phyloP scores from a whole-genome alignment of 2,797 vertebrate species.

The Margarornis squamiger region DNA sequence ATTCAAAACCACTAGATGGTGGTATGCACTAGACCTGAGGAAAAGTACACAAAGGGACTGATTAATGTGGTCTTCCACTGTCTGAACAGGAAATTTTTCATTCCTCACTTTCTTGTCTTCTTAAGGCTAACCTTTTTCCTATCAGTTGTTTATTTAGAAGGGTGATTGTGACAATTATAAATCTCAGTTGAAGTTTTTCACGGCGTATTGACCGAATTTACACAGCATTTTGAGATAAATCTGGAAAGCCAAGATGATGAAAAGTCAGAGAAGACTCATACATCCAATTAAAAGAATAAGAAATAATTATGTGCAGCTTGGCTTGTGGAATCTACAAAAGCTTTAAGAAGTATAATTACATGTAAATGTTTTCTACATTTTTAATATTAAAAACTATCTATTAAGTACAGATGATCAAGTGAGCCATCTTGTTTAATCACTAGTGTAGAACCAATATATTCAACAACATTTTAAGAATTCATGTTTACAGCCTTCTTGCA shows the following conservation, averaged over 20 bases:
- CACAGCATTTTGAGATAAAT: neutral
- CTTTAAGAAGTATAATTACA: neutral
- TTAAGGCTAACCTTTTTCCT: neutral
- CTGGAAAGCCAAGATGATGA: neutral
- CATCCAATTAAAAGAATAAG: neutral
- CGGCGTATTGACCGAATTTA: neutral
- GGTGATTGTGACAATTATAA: neutral
- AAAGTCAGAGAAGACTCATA: neutral
- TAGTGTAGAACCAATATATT: neutral
- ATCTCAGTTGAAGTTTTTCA: neutral
- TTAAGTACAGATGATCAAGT: neutral
- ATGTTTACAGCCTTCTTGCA: neutral
- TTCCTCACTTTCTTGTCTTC: neutral
- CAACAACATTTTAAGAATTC: neutral
- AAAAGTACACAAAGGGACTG: neutral
- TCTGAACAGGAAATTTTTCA: neutral
- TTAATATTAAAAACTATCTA: neutral
- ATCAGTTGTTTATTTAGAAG: neutral
- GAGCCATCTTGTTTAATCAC: neutral
- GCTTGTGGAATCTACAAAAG: neutral
- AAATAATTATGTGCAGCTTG: neutral
- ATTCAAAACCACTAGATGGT: constrained; percentile 39
- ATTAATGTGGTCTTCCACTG: neutral
- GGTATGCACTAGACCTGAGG: constrained; percentile 27
- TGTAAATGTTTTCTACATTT: neutral